phyloP scores from a whole-genome alignment of 2,888 invertebrate genomes.

The Diplazon laetatorius region DNA sequence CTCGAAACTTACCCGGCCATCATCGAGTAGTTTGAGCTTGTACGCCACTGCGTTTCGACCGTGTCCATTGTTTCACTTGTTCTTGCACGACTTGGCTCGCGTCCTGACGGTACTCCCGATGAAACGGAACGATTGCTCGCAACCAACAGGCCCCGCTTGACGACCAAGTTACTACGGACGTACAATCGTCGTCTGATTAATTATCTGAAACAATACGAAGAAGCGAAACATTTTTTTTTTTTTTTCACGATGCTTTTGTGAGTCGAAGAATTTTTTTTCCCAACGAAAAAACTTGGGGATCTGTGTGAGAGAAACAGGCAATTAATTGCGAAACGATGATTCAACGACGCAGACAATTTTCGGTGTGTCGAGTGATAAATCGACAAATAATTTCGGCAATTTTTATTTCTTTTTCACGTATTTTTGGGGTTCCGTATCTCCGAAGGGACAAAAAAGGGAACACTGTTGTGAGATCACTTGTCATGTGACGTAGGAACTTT shows the following conservation, averaged over 20 bases:
- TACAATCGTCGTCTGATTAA: not conserved
- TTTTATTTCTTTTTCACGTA: too few relatives aligned
- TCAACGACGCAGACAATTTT: too few relatives aligned
- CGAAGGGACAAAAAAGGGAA: too few relatives aligned
- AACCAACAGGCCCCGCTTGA: not conserved
- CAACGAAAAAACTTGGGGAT: too few relatives aligned
- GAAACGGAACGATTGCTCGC: not conserved
- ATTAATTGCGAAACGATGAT: too few relatives aligned
- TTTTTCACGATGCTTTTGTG: not conserved
- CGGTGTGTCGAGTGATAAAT: too few relatives aligned
- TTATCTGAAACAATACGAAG: not conserved
- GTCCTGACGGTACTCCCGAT: constrained; percentile 8
- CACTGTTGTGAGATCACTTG: too few relatives aligned
- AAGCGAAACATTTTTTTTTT: not conserved
- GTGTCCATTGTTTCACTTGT: constrained; percentile 39
- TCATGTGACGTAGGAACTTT: too few relatives aligned
- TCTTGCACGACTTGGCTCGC: constrained; percentile 30
- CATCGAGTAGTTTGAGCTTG: constrained; percentile 32
- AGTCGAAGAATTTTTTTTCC: too few relatives aligned
- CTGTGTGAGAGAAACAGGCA: too few relatives aligned
- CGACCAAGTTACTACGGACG: not conserved
- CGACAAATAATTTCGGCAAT: too few relatives aligned
- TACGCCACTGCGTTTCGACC: constrained; percentile 13
- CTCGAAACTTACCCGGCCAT: constrained; percentile 54
- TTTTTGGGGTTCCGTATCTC: too few relatives aligned